Evolutionary conservation across 2,113 vertebrate species (phyloP).

Genomic region (Spermophilus dauricus): DNA sequence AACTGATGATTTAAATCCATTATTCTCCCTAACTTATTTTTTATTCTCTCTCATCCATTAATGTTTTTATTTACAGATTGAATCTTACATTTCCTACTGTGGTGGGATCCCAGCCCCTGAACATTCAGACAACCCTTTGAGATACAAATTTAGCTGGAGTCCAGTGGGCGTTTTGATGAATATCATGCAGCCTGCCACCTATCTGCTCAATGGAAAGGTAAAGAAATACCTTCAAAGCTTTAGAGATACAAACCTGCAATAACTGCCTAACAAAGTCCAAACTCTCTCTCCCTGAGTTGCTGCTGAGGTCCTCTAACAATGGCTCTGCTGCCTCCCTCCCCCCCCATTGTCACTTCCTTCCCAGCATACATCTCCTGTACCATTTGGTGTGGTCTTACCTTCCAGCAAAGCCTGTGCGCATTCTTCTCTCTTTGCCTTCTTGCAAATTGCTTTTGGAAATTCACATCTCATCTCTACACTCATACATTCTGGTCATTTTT

Average conservation of each 20-base stretch:
- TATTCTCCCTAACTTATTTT: not conserved
- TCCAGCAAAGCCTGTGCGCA: not conserved
- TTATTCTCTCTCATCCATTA: not conserved
- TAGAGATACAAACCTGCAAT: not conserved
- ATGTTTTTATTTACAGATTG: slow-evolving; percentile 89
- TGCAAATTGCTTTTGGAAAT: not conserved
- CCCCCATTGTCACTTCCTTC: not conserved
- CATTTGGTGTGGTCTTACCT: not conserved
- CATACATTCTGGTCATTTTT: not conserved
- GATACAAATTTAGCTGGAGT: slow-evolving; percentile 99
- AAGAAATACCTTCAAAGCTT: not conserved
- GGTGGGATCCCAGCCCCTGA: slow-evolving; percentile 97
- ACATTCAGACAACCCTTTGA: slow-evolving; percentile 96
- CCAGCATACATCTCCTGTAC: not conserved
- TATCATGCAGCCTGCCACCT: slow-evolving; percentile 94
- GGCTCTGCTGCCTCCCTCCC: rapidly evolving
- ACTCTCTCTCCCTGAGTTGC: not conserved
- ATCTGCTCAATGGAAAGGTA: slow-evolving; percentile 94
- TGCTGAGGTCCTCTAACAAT: rapidly evolving
- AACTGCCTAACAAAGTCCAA: not conserved
- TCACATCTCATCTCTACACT: not conserved
- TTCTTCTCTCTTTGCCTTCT: not conserved
- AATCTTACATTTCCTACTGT: slow-evolving; percentile 96
- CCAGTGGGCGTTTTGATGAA: slow-evolving; percentile 95
- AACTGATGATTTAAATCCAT: not conserved